Conservation (phyloP, 2,888 invertebrate species). For the Pterostichus niger region DNA sequence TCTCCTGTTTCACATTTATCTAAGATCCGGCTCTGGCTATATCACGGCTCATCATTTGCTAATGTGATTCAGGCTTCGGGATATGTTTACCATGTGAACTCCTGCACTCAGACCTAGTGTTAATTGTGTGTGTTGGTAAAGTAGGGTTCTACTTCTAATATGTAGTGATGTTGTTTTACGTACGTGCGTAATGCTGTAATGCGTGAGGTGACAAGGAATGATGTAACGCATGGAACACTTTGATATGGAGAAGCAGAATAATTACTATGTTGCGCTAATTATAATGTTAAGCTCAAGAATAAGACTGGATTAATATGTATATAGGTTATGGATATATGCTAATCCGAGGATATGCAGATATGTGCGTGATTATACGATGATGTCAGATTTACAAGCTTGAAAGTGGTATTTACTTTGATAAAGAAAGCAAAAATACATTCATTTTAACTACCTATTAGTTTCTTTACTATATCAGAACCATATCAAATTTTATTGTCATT, state of each 20-base stretch:
- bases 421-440: too few species aligned
- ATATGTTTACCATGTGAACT: neutral
- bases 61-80: conserved; percentile 25
- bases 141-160: neutral
- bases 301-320: conserved; percentile 36
- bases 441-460: too few species aligned
- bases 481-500: too few species aligned
- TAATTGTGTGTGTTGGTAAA: neutral
- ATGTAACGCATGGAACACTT: conserved; percentile 7
- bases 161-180: neutral
- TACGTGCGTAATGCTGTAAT: conserved; percentile 3
- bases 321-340: conserved; percentile 41
- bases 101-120: too few species aligned
- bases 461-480: too few species aligned
- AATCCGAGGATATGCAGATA: neutral
- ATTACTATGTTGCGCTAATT: conserved; percentile 37
- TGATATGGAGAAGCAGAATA: conserved; percentile 18
- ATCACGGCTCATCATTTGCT: conserved; percentile 27
- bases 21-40: too few species aligned
- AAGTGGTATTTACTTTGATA: too few species aligned
- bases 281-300: conserved; percentile 41
- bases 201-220: neutral
- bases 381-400: neutral
- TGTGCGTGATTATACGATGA: conserved; percentile 16
- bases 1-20: too few species aligned